phyloP scores from a whole-genome alignment of 2,888 invertebrate genomes.

The Nemotelus pantherinus region DNA sequence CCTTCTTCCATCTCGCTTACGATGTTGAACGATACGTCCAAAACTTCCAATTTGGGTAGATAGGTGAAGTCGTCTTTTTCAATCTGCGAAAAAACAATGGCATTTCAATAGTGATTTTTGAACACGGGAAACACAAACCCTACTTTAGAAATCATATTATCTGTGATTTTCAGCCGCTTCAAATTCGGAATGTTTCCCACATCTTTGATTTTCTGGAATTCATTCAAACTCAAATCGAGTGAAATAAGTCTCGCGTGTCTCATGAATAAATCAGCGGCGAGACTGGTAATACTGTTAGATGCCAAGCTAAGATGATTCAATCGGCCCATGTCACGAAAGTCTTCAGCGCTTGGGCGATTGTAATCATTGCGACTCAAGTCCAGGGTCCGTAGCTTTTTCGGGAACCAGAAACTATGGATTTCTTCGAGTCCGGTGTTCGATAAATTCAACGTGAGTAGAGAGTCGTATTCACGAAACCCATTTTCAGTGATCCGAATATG shows the following conservation, averaged over 20 bases:
- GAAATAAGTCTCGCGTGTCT: constrained; percentile 53
- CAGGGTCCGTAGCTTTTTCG: constrained; percentile 54
- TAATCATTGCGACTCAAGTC: constrained; percentile 60
- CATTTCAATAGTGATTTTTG: not conserved
- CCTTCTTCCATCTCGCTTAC: constrained; percentile 55
- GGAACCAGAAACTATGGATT: constrained; percentile 55
- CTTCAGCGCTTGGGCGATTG: constrained; percentile 51
- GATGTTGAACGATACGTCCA: constrained; percentile 55
- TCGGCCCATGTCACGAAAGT: constrained; percentile 53
- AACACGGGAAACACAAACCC: not conserved
- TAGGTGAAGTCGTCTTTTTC: constrained; percentile 53
- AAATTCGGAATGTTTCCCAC: constrained; percentile 54
- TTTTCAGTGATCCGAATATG: constrained; percentile 53
- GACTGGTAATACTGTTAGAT: constrained; percentile 54
- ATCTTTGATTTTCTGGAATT: constrained; percentile 53
- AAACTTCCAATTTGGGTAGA: constrained; percentile 52
- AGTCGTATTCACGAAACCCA: constrained; percentile 56
- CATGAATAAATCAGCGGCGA: constrained; percentile 54
- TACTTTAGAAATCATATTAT: constrained; percentile 55
- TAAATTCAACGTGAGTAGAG: constrained; percentile 57
- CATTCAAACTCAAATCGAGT: constrained; percentile 58
- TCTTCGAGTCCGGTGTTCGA: constrained; percentile 54
- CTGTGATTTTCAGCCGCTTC: constrained; percentile 55
- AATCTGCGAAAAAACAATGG: constrained; percentile 52
- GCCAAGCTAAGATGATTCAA: constrained; percentile 59